Evolutionary conservation across 2,113 vertebrate genomes (phyloP).

Genomic region (Mobula birostris): DNA sequence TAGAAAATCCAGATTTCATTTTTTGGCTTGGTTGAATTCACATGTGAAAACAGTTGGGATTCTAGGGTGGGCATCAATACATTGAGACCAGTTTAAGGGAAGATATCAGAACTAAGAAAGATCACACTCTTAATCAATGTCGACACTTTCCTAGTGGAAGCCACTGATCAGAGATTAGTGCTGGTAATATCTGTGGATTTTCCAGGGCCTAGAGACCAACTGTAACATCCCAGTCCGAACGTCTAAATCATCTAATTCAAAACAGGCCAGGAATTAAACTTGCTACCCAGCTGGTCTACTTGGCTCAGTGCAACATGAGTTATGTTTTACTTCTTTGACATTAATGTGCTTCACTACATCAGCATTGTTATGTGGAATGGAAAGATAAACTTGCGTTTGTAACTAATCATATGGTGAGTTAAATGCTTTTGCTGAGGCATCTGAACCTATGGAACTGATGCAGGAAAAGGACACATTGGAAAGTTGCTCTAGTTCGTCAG

Average conservation of each 20-base stretch:
- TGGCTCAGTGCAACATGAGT: not conserved
- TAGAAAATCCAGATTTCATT: not conserved
- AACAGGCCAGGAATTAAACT: not conserved
- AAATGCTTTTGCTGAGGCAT: not conserved
- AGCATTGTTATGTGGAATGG: not conserved
- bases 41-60: not conserved
- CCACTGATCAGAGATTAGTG: not conserved
- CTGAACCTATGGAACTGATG: not conserved
- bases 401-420: not conserved
- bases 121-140: not conserved
- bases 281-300: not conserved
- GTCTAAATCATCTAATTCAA: not conserved
- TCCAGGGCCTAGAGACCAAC: not conserved
- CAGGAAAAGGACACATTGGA: not conserved
- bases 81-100: not conserved
- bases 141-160: not conserved
- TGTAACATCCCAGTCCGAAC: not conserved
- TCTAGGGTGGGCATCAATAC: not conserved
- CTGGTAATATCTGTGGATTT: not conserved
- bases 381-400: not conserved
- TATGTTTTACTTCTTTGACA: not conserved
- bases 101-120: not conserved
- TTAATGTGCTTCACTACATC: not conserved
- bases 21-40: not conserved
- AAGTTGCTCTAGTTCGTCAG: not conserved